Evolutionary conservation across 2,113 vertebrate species (phyloP).

Genomic region (Aptenodytes patagonicus): DNA sequence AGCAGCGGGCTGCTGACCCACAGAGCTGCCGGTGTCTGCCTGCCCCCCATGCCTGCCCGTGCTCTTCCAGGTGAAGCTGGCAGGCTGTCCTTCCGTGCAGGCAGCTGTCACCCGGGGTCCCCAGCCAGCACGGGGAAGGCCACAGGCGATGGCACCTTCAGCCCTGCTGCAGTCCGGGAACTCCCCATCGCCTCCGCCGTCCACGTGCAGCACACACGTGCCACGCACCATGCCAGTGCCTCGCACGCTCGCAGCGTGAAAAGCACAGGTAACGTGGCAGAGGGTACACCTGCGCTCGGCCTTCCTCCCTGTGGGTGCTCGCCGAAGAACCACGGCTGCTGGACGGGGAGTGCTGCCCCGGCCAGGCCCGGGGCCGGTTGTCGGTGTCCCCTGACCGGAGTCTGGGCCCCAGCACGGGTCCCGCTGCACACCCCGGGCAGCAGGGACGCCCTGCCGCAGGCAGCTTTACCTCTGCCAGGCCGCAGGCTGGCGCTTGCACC

Average conservation of each 20-base stretch:
- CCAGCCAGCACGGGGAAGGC: background rate
- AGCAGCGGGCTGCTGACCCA: background rate
- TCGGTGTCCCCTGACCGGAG: background rate
- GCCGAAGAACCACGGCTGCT: background rate
- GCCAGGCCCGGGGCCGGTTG: background rate
- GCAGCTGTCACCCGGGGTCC: background rate
- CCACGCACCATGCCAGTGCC: accelerated
- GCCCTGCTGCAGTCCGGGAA: background rate
- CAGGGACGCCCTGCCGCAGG: background rate
- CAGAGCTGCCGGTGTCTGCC: background rate
- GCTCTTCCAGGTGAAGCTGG: constrained; percentile 45
- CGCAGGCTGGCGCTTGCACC: background rate
- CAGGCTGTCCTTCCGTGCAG: background rate
- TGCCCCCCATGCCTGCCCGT: background rate
- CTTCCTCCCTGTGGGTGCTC: background rate
- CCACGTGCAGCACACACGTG: background rate
- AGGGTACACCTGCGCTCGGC: background rate
- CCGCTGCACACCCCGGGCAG: background rate
- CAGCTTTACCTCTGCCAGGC: background rate
- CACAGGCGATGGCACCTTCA: background rate
- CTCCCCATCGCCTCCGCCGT: background rate
- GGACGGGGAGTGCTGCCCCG: no score
- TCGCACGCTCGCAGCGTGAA: background rate
- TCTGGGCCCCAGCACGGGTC: background rate
- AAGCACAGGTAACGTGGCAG: constrained; percentile 23